phyloP scores from a whole-genome alignment of 2,888 invertebrate species.

The Eupelmus urozonus region DNA sequence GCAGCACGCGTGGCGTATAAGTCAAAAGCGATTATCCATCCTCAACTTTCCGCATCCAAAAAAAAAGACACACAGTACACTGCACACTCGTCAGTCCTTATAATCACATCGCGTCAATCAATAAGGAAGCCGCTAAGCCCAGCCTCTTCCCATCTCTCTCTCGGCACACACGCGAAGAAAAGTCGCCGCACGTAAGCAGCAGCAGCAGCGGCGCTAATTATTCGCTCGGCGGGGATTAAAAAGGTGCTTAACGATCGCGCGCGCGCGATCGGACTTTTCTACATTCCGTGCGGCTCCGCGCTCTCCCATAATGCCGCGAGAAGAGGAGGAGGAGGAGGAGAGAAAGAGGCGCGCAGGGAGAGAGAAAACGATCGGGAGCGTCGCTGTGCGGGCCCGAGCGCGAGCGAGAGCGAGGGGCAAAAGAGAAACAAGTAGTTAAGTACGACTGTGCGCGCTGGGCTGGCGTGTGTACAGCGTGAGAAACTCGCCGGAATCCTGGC shows the following conservation, averaged over 20 bases:
- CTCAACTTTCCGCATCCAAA: too few species aligned
- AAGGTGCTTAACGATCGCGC: constrained; percentile 28
- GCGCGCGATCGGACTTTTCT: constrained; percentile 53
- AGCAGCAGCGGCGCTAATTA: constrained; percentile 39
- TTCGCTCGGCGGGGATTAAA: constrained; percentile 20
- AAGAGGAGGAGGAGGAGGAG: neutral
- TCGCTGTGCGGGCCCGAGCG: neutral
- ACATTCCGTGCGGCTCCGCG: constrained; percentile 46
- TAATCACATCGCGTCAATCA: constrained; percentile 20
- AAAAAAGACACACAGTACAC: too few species aligned
- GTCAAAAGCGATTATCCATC: too few species aligned
- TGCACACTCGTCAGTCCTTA: neutral
- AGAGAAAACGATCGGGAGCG: constrained; percentile 35
- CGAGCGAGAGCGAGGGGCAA: constrained; percentile 43
- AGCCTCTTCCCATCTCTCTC: too few species aligned
- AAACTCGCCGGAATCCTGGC: too few species aligned
- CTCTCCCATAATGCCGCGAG: constrained; percentile 26
- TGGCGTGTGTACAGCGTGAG: constrained; percentile 50
- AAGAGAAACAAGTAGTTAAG: constrained; percentile 59
- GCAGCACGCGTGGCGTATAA: too few species aligned
- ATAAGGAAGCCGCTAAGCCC: neutral
- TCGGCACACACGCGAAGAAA: too few species aligned
- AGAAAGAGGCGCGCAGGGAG: constrained; percentile 2
- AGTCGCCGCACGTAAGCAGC: too few species aligned
- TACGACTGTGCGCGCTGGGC: constrained; percentile 37